Evolutionary conservation across 2,888 invertebrate genomes (phyloP).

Genomic region (Quadroppia sp.): DNA sequence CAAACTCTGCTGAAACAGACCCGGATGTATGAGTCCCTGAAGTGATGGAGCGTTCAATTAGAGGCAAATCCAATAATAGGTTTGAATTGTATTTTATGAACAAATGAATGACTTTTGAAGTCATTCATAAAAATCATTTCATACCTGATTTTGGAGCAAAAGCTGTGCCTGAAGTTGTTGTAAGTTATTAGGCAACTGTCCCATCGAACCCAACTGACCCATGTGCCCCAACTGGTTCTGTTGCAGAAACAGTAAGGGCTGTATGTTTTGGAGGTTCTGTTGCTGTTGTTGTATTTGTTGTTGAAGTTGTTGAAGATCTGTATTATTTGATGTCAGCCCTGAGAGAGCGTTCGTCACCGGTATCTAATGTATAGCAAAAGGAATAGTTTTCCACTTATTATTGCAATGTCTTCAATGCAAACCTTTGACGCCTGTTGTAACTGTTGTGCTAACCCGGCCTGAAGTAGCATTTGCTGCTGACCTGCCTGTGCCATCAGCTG

Average conservation of each 20-base stretch:
- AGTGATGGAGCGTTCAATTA: too few species aligned
- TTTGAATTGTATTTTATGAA: neutral
- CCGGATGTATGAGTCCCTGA: conserved; percentile 37
- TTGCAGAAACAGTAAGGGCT: conserved; percentile 62
- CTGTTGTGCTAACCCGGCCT: conserved; percentile 53
- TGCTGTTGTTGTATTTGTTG: conserved; percentile 62
- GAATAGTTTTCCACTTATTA: too few species aligned
- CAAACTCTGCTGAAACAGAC: conserved; percentile 37
- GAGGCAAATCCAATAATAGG: too few species aligned
- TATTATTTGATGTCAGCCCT: conserved; percentile 48
- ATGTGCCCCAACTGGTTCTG: conserved; percentile 52
- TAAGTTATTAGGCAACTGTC: conserved; percentile 57
- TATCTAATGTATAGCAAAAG: conserved; percentile 42
- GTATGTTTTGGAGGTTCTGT: conserved; percentile 63
- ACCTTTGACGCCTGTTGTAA: conserved; percentile 47
- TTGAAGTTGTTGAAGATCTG: conserved; percentile 57
- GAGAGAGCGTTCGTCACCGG: conserved; percentile 43
- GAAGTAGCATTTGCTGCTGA: conserved; percentile 53
- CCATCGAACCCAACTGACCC: conserved; percentile 57
- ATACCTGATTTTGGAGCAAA: conserved; percentile 70
- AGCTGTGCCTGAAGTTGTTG: conserved; percentile 61
- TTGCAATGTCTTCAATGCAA: neutral
- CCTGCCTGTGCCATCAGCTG: conserved; percentile 52
- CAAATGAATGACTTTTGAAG: neutral
- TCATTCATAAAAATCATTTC: conserved; percentile 33